Evolutionary conservation across 2,888 invertebrate species (phyloP), one percentile per base, ranked within the genome.

Genomic region (Thelaira solivaga): DNA sequence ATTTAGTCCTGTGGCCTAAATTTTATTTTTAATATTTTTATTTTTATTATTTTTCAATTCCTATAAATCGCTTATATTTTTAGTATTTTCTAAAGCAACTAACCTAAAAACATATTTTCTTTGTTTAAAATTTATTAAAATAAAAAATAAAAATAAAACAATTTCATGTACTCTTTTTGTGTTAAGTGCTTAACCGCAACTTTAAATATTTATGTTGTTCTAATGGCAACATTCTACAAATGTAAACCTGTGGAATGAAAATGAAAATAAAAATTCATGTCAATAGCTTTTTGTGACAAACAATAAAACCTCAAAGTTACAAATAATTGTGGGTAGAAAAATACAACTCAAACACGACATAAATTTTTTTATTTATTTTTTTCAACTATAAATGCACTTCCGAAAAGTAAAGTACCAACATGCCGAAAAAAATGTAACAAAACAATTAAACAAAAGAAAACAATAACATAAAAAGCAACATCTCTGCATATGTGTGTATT

Each of bases 251-350:
- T 43, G 20, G 11, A 45, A 47, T 62, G 24, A 24, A 47, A n/a
- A 47, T 61, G 16, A 49, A 45, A 18, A 26, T 31, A 71, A 18
- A 71, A 43, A n/a, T n/a, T n/a, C n/a, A 53, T 72, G 72, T 72
- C 72, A 64, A 72, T 47, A 57, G 55, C 39, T 62, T 47, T 72
- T 57, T 36, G 36, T 59, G 39, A 57, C 55, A 31, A 49, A 73
- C 57, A 51, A 16, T 51, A 59, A 67, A 67, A 59, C 45, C 67
- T 10, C 22, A 67, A 59, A 67, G 51, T 49, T 62, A 8, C 34
- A 47, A 47, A 62, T 34, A 61, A 49, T 16, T 4, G 11, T 6
- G 29, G n/a, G 18, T 36, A 62, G 20, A 47, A 16, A 61, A 47
- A 39, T 29, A 49, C 10, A 49, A 64, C 39, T 39, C 39, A 26